Evolutionary conservation across 2,888 invertebrate species (phyloP).

Genomic region (Rhaphigaster nebulosa): DNA sequence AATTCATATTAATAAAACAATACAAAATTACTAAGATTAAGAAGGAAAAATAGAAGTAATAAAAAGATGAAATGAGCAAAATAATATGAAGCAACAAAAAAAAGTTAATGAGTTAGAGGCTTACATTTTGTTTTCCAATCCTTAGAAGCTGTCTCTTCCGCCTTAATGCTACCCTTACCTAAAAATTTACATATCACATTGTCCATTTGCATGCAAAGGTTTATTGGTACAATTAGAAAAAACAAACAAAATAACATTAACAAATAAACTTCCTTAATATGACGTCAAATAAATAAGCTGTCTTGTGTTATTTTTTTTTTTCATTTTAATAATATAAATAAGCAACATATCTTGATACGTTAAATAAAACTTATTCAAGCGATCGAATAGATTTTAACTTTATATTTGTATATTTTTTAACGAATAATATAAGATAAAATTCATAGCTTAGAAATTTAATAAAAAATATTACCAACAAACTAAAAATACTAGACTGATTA

Average conservation of each 20-base stretch:
- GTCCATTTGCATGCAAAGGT: conserved; percentile 51
- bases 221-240: conserved; percentile 3
- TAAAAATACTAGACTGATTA: neutral
- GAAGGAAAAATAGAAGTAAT: neutral
- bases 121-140: conserved; percentile 54
- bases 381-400: neutral
- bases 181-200: conserved; percentile 52
- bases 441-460: neutral
- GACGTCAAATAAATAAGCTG: neutral
- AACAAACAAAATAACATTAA: conserved; percentile 1
- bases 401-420: neutral
- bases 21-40: neutral
- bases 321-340: no score
- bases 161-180: conserved; percentile 49
- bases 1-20: no score
- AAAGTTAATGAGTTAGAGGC: conserved; percentile 57
- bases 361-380: neutral
- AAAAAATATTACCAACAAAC: neutral
- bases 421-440: neutral
- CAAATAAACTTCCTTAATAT: neutral
- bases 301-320: neutral
- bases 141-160: conserved; percentile 35
- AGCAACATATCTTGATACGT: no score
- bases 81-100: conserved; percentile 8
- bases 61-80: conserved; percentile 5